phyloP scores from a whole-genome alignment of 2,113 vertebrate species.

The Deroptyus accipitrinus region DNA sequence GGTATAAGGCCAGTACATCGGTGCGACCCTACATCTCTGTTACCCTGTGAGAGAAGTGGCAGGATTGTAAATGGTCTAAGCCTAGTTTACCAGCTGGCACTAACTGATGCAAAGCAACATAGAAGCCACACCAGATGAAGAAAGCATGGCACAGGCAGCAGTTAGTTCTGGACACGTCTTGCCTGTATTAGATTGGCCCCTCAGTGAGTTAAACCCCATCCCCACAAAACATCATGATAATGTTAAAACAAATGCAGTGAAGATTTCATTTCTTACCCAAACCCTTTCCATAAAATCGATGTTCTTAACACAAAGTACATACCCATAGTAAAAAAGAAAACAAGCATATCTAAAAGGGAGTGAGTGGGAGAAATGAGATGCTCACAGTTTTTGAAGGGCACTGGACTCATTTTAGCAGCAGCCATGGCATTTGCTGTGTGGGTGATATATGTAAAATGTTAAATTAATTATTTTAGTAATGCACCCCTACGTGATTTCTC shows the following conservation, averaged over 20 bases:
- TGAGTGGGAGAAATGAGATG: constrained; percentile 20
- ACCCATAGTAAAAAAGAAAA: background rate
- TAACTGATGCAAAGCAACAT: fast-evolving
- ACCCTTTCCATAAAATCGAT: background rate
- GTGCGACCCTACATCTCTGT: fast-evolving
- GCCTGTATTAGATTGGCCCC: fast-evolving
- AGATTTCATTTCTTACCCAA: background rate
- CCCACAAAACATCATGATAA: background rate
- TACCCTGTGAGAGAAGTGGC: background rate
- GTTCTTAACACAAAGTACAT: background rate
- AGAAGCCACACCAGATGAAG: background rate
- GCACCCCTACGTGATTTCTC: constrained; percentile 41
- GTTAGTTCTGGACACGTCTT: background rate
- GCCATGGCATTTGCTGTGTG: constrained; percentile 47
- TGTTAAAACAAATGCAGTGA: fast-evolving
- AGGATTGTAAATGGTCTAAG: background rate
- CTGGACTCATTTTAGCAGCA: constrained; percentile 57
- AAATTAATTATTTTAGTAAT: constrained; percentile 67
- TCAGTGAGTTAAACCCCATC: background rate
- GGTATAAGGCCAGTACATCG: fast-evolving
- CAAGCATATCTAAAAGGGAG: background rate
- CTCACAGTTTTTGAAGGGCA: constrained; percentile 49
- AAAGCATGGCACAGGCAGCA: background rate
- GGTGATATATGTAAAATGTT: constrained; percentile 46
- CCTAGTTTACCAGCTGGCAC: background rate